These are phyloP conservation scores for Drosophila buzzatii DNA, from an alignment of 2,888 invertebrate species.

Conservation along the genomic window DNA sequence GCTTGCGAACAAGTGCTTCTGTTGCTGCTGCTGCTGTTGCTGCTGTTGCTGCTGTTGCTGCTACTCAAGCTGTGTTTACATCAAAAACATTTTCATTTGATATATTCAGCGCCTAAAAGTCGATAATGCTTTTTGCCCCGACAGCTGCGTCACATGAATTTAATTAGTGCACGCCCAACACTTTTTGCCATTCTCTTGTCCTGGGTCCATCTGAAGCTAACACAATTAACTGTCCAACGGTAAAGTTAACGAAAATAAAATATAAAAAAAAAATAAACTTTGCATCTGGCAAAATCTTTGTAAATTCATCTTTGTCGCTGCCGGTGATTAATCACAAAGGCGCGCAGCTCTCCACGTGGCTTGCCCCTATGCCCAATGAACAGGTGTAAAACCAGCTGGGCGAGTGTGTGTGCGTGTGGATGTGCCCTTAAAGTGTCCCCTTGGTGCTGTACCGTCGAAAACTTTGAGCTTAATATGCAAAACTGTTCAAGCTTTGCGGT, in stretches of 20 bases:
- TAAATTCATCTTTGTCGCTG: conserved; percentile 80
- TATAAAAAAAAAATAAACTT: conserved; percentile 56
- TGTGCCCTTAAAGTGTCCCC: conserved; percentile 70
- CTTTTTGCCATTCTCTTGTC: conserved; percentile 58
- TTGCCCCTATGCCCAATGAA: conserved; percentile 66
- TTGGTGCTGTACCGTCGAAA: conserved; percentile 68
- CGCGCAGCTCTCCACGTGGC: conserved; percentile 51
- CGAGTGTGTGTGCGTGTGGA: conserved; percentile 22
- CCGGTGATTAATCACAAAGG: conserved; percentile 76
- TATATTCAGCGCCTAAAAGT: conserved; percentile 80
- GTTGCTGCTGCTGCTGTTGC: conserved; percentile 12
- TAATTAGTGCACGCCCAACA: conserved; percentile 76
- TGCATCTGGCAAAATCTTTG: conserved; percentile 73
- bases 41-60: conserved; percentile 7
- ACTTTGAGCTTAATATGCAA: conserved; percentile 80
- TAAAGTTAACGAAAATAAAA: conserved; percentile 48
- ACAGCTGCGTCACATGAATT: conserved; percentile 77
- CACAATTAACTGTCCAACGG: conserved; percentile 73
- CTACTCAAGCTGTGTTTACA: conserved; percentile 56
- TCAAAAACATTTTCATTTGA: conserved; percentile 79
- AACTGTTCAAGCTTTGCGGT: conserved; percentile 80
- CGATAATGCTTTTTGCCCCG: conserved; percentile 73
- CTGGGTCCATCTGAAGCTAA: conserved; percentile 70
- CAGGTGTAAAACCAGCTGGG: conserved; percentile 63
- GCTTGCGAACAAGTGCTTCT: conserved; percentile 10